Percentiles rank a stretch among this genome's conserved stretches.
Conservation (phyloP, 1,140 invertebrate species). For the Eriosoma lanigerum region DNA sequence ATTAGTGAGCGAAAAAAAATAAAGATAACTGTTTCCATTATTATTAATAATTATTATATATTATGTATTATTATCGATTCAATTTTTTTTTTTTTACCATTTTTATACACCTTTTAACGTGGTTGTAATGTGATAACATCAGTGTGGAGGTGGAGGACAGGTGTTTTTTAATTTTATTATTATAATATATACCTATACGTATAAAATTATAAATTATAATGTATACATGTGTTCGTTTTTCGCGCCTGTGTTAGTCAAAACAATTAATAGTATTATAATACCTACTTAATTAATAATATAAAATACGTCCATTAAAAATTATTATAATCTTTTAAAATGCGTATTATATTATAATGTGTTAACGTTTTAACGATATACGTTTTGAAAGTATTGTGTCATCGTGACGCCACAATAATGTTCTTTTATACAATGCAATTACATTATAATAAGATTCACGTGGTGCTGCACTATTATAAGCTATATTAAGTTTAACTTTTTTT, state of each 20-base stretch:
- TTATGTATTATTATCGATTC: too few relatives aligned
- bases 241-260: neutral
- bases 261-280: constrained; percentile 34
- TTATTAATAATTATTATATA: too few relatives aligned
- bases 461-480: too few relatives aligned
- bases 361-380: neutral
- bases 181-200: neutral
- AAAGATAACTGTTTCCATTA: too few relatives aligned
- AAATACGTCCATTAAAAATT: neutral
- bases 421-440: constrained; percentile 14
- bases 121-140: neutral
- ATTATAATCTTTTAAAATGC: neutral
- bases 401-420: constrained; percentile 30
- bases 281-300: neutral
- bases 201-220: neutral
- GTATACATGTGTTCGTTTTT: too few relatives aligned
- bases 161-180: constrained; percentile 2
- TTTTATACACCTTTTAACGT: neutral
- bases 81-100: too few relatives aligned
- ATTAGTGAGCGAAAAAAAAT: too few relatives aligned
- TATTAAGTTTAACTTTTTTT: constrained; percentile 10
- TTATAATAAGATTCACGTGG: too few relatives aligned
- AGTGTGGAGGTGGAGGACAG: neutral
- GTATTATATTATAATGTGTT: too few relatives aligned
- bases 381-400: constrained; percentile 9